These are phyloP conservation scores for Synchiropus splendidus DNA, from an alignment of 2,113 vertebrate species.

Conservation along the genomic window DNA sequence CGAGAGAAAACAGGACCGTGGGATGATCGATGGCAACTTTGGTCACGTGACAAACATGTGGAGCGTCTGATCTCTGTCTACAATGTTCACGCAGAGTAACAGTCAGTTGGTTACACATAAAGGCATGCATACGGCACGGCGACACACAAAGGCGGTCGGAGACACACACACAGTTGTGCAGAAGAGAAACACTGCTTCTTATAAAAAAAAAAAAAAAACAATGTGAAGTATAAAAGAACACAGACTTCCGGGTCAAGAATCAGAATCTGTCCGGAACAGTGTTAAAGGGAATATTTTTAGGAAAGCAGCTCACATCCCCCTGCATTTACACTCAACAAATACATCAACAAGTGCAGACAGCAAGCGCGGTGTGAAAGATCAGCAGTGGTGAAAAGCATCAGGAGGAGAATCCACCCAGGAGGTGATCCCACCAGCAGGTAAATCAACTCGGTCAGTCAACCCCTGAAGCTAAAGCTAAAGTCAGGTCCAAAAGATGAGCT, in stretches of 20 bases:
- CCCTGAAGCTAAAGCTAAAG: too few species aligned
- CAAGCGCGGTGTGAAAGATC: too few species aligned
- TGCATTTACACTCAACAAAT: slow-evolving; percentile 16
- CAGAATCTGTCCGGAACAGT: slow-evolving; percentile 20
- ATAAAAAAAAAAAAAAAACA: slow-evolving; percentile 11
- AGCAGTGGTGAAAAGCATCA: too few species aligned
- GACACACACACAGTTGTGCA: slow-evolving; percentile 21
- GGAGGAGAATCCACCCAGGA: too few species aligned
- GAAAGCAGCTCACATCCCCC: slow-evolving; percentile 13
- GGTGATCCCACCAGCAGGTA: too few species aligned
- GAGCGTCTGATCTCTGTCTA: slow-evolving; percentile 36
- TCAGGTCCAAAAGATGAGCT: too few species aligned
- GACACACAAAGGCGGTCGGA: slow-evolving; percentile 33
- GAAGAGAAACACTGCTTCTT: slow-evolving; percentile 14
- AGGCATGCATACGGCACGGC: slow-evolving; percentile 39
- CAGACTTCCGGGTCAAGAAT: too few species aligned
- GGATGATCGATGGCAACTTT: slow-evolving; percentile 61
- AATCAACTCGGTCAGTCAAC: too few species aligned
- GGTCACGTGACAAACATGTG: slow-evolving; percentile 58
- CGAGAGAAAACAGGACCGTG: slow-evolving; percentile 56
- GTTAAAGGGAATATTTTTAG: slow-evolving; percentile 47
- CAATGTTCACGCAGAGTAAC: slow-evolving; percentile 25
- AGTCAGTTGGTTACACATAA: slow-evolving; percentile 34
- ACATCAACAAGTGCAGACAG: slow-evolving; percentile 1
- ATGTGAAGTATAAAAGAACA: slow-evolving; percentile 9